phyloP scores from a whole-genome alignment of 1,140 invertebrate species.

The Adelges cooleyi region DNA sequence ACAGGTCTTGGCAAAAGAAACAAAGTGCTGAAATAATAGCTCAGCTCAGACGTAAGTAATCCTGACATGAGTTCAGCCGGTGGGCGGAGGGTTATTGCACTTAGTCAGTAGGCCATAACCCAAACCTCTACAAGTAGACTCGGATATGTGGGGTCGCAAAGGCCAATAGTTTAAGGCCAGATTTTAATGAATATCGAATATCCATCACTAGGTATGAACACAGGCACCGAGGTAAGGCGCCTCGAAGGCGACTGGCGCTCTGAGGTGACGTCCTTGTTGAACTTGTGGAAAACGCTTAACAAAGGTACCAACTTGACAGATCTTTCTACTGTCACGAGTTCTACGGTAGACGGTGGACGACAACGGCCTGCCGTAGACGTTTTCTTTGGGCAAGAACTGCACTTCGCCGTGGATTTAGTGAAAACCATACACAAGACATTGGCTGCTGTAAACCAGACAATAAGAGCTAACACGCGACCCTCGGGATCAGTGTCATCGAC shows the following conservation, averaged over 20 bases:
- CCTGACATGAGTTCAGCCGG: neutral
- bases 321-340: neutral
- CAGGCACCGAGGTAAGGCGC: slow-evolving; percentile 35
- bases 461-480: slow-evolving; percentile 45
- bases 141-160: too few relatives aligned
- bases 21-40: slow-evolving; percentile 50
- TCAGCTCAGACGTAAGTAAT: slow-evolving; percentile 48
- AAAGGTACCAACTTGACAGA: slow-evolving; percentile 30
- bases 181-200: too few relatives aligned
- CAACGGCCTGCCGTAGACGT: slow-evolving; percentile 40
- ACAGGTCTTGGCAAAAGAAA: slow-evolving; percentile 61
- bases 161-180: too few relatives aligned
- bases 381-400: slow-evolving; percentile 47
- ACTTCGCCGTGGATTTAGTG: slow-evolving; percentile 41
- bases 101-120: too few relatives aligned
- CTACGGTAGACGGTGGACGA: slow-evolving; percentile 33
- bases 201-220: neutral
- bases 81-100: too few relatives aligned
- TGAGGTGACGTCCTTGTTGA: slow-evolving; percentile 54
- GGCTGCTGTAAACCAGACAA: slow-evolving; percentile 49
- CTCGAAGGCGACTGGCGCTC: slow-evolving; percentile 43
- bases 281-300: slow-evolving; percentile 64
- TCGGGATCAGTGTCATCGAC: slow-evolving; percentile 43
- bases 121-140: too few relatives aligned
- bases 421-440: slow-evolving; percentile 47